Evolutionary conservation across 2,888 invertebrate species (phyloP), one percentile per base, ranked within the genome.

Genomic region (Matsumyia berberina): DNA sequence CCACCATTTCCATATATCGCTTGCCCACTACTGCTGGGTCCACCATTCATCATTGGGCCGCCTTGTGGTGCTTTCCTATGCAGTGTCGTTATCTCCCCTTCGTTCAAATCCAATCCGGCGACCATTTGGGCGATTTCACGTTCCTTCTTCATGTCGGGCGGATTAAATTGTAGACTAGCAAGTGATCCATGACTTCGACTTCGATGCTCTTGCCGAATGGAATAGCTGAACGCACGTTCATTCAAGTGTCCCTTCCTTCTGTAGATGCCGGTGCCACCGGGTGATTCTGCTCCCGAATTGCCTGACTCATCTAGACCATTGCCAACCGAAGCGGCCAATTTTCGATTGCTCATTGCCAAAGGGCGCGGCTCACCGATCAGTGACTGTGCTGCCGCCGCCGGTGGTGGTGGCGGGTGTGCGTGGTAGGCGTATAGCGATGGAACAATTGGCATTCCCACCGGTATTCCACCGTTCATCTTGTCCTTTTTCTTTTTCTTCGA

Each of bases 41-140:
- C 88, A 0, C 90, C 90, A 62, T 90, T 90, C 33, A 87, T 82
- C 86, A 89, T 88, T 33, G 87, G 86, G 0, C 88, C 86, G 44
- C 87, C 87, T 35, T 88, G 89, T 19, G 86, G 72, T 33, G 57
- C 29, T 51, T 90, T 90, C 72, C 91, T 89, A 37, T 91, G 91
- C 72, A 91, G 82, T n/a, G 91, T 90, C 9, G 89, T 92, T 87
- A 95, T 95, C 2, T 88, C 88, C 81, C 96, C 96, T 0, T 96
- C 96, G 53, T 95, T 95, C 66, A 97, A 93, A 89, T 96, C 97
- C 88, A 97, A 92, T 17, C 97, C 97, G n/a, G 97, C 96, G 86
- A 97, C 96, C 94, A 97, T 94, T 92, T 97, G 97, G 92, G 97
- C 96, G 87, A 97, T 97, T 93, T 97, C 97, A 2, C 97, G 94